Conservation (phyloP, 2,888 invertebrate genomes). For the Orthosia incerta region DNA sequence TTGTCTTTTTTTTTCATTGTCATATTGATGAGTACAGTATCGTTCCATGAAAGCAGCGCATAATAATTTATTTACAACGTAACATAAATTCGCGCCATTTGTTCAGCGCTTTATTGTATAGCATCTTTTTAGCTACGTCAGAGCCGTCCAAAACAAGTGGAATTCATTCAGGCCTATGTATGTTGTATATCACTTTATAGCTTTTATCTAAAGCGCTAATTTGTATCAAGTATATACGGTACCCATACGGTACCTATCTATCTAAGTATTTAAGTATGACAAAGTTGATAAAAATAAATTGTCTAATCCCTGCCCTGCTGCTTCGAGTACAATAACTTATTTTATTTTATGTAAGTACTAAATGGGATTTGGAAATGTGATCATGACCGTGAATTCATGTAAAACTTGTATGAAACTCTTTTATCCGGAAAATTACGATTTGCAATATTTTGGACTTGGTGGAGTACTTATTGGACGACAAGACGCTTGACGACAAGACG, state of each 20-base stretch:
- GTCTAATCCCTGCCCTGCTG: background rate
- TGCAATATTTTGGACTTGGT: background rate
- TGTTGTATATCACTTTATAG: background rate
- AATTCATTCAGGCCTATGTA: background rate
- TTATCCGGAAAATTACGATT: background rate
- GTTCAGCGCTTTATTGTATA: conserved; percentile 27
- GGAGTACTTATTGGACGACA: background rate
- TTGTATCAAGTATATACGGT: background rate
- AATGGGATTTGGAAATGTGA: conserved; percentile 5
- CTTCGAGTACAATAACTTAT: background rate
- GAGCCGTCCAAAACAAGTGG: background rate
- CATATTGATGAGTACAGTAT: conserved; percentile 77
- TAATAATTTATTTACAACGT: conserved; percentile 70
- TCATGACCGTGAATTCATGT: conserved; percentile 2
- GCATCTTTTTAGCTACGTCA: conserved; percentile 9
- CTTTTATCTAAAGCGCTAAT: conserved; percentile 2
- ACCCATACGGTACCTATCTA: no score
- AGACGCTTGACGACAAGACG: background rate
- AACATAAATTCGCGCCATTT: conserved; percentile 44
- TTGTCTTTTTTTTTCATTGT: conserved; percentile 84
- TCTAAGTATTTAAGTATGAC: background rate
- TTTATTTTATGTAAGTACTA: conserved; percentile 8
- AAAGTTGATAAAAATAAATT: background rate
- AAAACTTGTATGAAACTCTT: background rate
- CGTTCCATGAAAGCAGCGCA: conserved; percentile 74